A percentile compares a stretch with the other conserved stretches of the same genome.
Evolutionary conservation across 2,888 invertebrate genomes (phyloP).

Genomic region (Melangyna quadrimaculata): DNA sequence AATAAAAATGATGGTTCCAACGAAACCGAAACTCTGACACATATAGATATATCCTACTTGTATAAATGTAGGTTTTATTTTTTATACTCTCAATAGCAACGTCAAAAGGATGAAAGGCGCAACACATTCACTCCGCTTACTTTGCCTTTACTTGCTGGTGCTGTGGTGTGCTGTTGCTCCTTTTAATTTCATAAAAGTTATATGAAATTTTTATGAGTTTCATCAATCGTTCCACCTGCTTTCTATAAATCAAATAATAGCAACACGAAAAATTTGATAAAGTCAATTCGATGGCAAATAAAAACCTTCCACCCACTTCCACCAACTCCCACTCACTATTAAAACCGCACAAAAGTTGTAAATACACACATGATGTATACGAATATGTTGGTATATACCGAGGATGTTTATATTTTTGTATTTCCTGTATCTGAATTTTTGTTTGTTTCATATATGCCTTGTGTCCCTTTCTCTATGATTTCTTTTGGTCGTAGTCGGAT

Average conservation of each 20-base stretch:
- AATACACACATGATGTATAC: neutral
- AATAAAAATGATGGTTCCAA: slow-evolving; percentile 36
- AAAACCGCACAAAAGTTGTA: neutral
- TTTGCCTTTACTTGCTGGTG: neutral
- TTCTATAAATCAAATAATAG: slow-evolving; percentile 62
- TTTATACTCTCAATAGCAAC: slow-evolving; percentile 2
- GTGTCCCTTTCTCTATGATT: neutral
- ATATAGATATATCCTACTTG: neutral
- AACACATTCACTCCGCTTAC: neutral
- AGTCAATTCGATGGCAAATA: slow-evolving; percentile 32
- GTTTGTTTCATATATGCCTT: neutral
- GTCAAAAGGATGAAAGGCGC: slow-evolving; percentile 26
- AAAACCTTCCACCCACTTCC: too few species aligned
- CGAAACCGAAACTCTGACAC: neutral
- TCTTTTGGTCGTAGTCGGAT: neutral
- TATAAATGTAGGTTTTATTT: neutral
- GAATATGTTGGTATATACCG: neutral
- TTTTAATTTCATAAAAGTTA: slow-evolving; percentile 66
- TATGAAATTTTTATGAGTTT: slow-evolving; percentile 57
- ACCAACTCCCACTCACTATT: neutral
- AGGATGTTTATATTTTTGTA: neutral
- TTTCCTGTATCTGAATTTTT: neutral
- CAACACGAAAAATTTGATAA: slow-evolving; percentile 42
- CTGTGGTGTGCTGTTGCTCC: neutral
- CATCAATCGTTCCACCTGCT: slow-evolving; percentile 66